phyloP scores from a whole-genome alignment of 1,140 invertebrate species.

The Pseudobourletiella spinata region DNA sequence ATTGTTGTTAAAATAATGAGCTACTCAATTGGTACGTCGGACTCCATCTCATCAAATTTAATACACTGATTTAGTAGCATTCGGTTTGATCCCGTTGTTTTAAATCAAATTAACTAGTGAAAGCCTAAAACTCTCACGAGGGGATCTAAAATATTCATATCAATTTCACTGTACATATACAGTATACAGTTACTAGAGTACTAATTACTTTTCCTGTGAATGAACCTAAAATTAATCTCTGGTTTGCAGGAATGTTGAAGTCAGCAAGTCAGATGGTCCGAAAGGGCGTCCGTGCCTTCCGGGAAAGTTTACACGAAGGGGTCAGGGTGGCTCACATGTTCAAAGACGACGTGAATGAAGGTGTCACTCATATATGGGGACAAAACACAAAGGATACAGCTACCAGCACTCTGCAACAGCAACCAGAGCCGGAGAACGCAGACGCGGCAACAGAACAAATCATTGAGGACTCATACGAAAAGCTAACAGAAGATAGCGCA shows the following conservation, averaged over 20 bases:
- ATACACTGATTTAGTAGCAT: background rate
- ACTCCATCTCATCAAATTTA: too few species aligned
- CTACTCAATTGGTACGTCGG: too few species aligned
- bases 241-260: slow-evolving; percentile 17
- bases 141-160: too few species aligned
- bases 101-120: too few species aligned
- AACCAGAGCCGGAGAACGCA: background rate
- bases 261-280: slow-evolving; percentile 24
- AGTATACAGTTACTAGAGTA: too few species aligned
- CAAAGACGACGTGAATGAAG: slow-evolving; percentile 27
- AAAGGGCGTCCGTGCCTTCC: slow-evolving; percentile 22
- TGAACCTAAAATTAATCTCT: background rate
- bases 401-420: background rate
- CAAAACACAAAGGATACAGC: background rate
- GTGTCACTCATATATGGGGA: slow-evolving; percentile 14
- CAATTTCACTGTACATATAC: too few species aligned
- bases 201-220: too few species aligned
- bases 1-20: too few species aligned
- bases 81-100: too few species aligned
- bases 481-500: background rate
- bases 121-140: too few species aligned
- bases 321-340: slow-evolving; percentile 32
- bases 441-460: background rate
- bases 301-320: slow-evolving; percentile 31
- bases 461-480: too few species aligned